Conservation (phyloP, 2,888 invertebrate genomes). For the Mythimna albipuncta region DNA sequence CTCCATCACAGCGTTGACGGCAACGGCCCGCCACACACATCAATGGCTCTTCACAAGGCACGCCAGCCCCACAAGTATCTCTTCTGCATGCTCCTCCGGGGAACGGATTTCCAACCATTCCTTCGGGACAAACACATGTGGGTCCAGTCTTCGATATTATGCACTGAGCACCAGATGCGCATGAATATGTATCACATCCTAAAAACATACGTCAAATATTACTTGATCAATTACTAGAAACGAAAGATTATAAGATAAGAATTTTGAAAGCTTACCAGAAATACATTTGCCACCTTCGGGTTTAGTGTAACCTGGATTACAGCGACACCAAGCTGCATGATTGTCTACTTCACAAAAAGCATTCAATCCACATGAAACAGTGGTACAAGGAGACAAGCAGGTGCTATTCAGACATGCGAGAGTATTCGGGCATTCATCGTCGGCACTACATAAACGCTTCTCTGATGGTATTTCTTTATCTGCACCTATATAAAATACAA, state of each 20-base stretch:
- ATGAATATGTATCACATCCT: constrained; percentile 94
- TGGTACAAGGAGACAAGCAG: constrained; percentile 95
- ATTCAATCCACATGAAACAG: constrained; percentile 95
- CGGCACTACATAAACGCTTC: constrained; percentile 93
- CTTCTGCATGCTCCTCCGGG: constrained; percentile 96
- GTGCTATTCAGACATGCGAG: constrained; percentile 94
- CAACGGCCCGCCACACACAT: constrained; percentile 97
- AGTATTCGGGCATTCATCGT: constrained; percentile 95
- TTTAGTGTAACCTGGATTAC: constrained; percentile 95
- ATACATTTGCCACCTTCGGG: constrained; percentile 95
- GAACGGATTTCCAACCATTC: constrained; percentile 97
- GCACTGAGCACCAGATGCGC: constrained; percentile 96
- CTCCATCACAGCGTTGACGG: constrained; percentile 96
- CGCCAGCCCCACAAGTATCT: constrained; percentile 94
- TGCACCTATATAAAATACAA: constrained; percentile 70
- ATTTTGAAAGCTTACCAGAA: constrained; percentile 90
- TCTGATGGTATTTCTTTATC: constrained; percentile 85
- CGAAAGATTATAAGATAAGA: not conserved
- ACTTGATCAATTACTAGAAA: constrained; percentile 4
- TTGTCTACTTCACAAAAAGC: constrained; percentile 97
- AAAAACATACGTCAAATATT: constrained; percentile 30
- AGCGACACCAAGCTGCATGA: constrained; percentile 97
- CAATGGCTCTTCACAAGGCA: constrained; percentile 94
- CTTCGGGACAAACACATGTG: constrained; percentile 96
- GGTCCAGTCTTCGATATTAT: constrained; percentile 96